Percentiles rank a stretch among this genome's conserved stretches.
Evolutionary conservation across 2,113 vertebrate genomes (phyloP).

Genomic region (Nematolebias whitei): DNA sequence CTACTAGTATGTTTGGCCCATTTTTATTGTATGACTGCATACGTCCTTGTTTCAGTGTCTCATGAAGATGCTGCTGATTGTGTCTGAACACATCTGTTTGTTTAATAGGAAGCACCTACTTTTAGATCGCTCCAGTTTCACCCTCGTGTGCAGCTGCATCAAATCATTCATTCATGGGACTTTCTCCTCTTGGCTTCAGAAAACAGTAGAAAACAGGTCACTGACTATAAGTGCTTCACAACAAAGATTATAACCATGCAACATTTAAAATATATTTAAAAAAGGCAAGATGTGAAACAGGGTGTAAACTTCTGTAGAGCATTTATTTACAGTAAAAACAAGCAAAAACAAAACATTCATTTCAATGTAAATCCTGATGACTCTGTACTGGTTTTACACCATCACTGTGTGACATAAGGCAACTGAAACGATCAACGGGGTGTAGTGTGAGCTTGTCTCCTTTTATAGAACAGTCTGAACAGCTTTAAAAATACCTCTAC

Average conservation of each 20-base stretch:
- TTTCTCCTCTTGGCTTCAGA: conserved; percentile 40
- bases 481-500: conserved; percentile 52
- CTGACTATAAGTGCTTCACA: conserved; percentile 7
- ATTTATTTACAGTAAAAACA: conserved; percentile 75
- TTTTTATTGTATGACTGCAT: no score
- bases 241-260: conserved; percentile 16
- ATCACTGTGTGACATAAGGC: conserved; percentile 61
- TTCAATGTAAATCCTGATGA: conserved; percentile 58
- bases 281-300: neutral
- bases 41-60: neutral
- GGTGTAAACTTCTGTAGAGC: conserved; percentile 40
- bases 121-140: conserved; percentile 53
- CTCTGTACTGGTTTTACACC: conserved; percentile 32
- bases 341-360: conserved; percentile 66
- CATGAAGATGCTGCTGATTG: conserved; percentile 11
- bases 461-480: conserved; percentile 55
- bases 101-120: conserved; percentile 36
- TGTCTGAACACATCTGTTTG: conserved; percentile 11
- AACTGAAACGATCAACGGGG: conserved; percentile 66
- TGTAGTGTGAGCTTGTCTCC: conserved; percentile 47
- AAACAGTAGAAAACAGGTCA: conserved; percentile 30
- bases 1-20: no score
- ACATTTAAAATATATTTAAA: conserved; percentile 3
- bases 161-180: conserved; percentile 57
- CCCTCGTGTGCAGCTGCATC: conserved; percentile 41